Evolutionary conservation across 2,797 vertebrate species (phyloP).

Genomic region (Phataginus tricuspis): DNA sequence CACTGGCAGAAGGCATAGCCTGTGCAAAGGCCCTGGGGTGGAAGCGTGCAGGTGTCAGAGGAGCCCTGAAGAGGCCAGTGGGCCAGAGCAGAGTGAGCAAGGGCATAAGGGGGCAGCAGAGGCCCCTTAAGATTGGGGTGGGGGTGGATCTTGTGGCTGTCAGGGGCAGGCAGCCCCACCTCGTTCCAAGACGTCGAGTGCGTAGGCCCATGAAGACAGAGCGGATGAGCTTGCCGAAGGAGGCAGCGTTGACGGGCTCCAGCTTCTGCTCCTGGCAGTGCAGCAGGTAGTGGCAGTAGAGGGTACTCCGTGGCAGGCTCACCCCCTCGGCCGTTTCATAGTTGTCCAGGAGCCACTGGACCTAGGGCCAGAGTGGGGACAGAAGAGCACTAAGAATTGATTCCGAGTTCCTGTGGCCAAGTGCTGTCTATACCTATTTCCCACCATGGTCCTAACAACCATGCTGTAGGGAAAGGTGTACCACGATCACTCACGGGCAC

Average conservation of each 20-base stretch:
- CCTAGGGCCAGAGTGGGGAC: constrained; percentile 82
- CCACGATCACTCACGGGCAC: background rate
- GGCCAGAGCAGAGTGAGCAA: background rate
- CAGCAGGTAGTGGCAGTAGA: constrained; percentile 96
- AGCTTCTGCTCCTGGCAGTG: constrained; percentile 97
- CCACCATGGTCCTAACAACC: background rate
- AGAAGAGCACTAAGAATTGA: background rate
- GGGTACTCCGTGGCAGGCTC: constrained; percentile 94
- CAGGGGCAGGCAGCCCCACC: constrained; percentile 81
- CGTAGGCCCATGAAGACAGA: constrained; percentile 95
- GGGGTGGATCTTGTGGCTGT: background rate
- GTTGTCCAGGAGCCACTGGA: constrained; percentile 96
- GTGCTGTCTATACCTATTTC: background rate
- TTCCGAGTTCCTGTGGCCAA: background rate
- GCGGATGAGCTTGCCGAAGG: constrained; percentile 96
- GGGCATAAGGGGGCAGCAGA: background rate
- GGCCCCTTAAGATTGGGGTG: background rate
- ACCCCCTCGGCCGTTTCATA: constrained; percentile 96
- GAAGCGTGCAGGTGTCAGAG: background rate
- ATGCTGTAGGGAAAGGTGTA: background rate
- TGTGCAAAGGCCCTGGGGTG: background rate
- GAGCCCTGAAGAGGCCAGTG: background rate
- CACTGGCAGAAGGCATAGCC: background rate
- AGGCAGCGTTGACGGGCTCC: constrained; percentile 95
- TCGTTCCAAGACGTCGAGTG: constrained; percentile 93